Base-by-base conservation (phyloP, 2,113 vertebrate species). In the Mobula hypostoma region DNA sequence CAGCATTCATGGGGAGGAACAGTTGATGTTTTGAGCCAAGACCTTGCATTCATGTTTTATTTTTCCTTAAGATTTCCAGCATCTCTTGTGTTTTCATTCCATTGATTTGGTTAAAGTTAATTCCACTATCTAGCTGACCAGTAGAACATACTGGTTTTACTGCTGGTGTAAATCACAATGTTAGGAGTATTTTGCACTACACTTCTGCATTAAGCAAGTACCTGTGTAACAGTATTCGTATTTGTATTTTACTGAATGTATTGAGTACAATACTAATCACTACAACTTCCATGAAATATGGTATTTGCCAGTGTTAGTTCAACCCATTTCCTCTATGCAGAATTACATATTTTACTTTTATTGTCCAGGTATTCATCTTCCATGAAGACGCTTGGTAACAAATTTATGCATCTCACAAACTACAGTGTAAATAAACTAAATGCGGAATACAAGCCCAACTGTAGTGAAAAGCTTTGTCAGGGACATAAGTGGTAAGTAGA, bases 391-490 rank as follows among this genome's bases (percentile, higher is more conserved):
- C 98, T 99, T 80, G 94, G 97, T 80, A 99, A 99, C 97, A 99
- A 99, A 96, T 99, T 99, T 88, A 97, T 99, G 97, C 99, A 99
- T 95, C 96, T 99, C 96, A 99, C 99, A 94, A 99, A 99, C 97
- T 99, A 99, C 96, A 99, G 99, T 4, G 98, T 99, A 95, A 99
- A 99, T 96, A 99, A 98, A 96, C 98, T 98, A 94, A 99, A 99
- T 94, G 94, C 96, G 0, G 98, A 98, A 2, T 99, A 99, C 96
- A 98, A 98, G 96, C 95, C 96, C 61, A 99, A 99, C 95, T 96
- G 95, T 0, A 98, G 99, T 85, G 97, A 98, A 95, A 98, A 97
- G 2, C 98, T 98, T 95, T 99, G 98, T 95, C 98, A 99, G 96
- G 99, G 99, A 70, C 99, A 99, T 96, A 99, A 99, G 96, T 99